phyloP scores from a whole-genome alignment of 2,797 vertebrate genomes.

The Silurus lanzhouensis region DNA sequence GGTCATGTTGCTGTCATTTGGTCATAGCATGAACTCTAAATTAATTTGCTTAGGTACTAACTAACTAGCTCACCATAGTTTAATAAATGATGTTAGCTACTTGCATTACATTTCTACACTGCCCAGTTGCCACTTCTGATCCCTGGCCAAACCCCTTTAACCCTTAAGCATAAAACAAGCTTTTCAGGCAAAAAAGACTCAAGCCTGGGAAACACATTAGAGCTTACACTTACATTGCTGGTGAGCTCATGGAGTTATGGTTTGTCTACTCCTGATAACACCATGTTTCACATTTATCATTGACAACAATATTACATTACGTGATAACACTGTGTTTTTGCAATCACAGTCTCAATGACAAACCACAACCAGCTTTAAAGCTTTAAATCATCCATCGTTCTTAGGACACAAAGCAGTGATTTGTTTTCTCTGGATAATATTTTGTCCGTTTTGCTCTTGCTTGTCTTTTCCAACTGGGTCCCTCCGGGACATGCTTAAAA shows the following conservation, averaged over 20 bases:
- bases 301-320: no score
- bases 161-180: neutral
- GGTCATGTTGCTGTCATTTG: neutral
- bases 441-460: conserved; percentile 1
- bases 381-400: neutral
- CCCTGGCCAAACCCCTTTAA: no score
- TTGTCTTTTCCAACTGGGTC: neutral
- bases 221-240: neutral
- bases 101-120: no score
- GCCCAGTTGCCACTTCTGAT: no score
- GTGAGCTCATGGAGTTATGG: neutral
- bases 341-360: neutral
- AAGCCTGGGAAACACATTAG: neutral
- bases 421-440: conserved; percentile 9
- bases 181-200: neutral
- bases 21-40: neutral
- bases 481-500: neutral
- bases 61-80: neutral
- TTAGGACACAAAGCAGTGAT: neutral
- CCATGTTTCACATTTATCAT: no score
- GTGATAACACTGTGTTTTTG: neutral
- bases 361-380: neutral
- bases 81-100: no score
- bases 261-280: neutral
- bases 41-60: neutral